Conservation (phyloP, 2,888 invertebrate species). For the Lycaena phlaeas region DNA sequence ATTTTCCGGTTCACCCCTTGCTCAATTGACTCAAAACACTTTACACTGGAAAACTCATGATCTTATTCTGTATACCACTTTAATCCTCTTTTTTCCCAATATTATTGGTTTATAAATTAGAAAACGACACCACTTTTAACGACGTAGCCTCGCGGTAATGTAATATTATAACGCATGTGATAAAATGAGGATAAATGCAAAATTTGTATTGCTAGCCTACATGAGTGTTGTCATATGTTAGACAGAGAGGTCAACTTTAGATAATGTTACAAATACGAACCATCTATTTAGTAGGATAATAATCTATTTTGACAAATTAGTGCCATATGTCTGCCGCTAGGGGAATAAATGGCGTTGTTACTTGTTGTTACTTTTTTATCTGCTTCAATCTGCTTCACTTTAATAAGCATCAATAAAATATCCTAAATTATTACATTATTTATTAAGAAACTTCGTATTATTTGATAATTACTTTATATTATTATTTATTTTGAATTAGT, state of each 20-base stretch:
- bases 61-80: conserved; percentile 23
- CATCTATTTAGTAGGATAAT: conserved; percentile 35
- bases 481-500: too few species aligned
- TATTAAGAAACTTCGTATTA: too few species aligned
- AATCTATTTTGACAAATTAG: conserved; percentile 70
- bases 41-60: conserved; percentile 31
- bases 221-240: conserved; percentile 11
- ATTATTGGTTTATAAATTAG: conserved; percentile 32
- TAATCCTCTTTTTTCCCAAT: too few species aligned
- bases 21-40: conserved; percentile 47
- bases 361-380: conserved; percentile 26
- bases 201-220: conserved; percentile 22
- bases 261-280: conserved; percentile 20
- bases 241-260: conserved; percentile 36
- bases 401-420: not conserved
- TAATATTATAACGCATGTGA: conserved; percentile 23
- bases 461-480: too few species aligned
- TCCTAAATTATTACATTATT: not conserved
- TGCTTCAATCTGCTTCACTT: conserved; percentile 42
- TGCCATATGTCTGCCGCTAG: conserved; percentile 58
- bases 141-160: conserved; percentile 59
- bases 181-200: conserved; percentile 31
- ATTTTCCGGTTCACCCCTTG: conserved; percentile 22
- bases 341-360: conserved; percentile 37
- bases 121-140: conserved; percentile 46